phyloP scores from a whole-genome alignment of 2,888 invertebrate species.

The Conistra vaccinii region DNA sequence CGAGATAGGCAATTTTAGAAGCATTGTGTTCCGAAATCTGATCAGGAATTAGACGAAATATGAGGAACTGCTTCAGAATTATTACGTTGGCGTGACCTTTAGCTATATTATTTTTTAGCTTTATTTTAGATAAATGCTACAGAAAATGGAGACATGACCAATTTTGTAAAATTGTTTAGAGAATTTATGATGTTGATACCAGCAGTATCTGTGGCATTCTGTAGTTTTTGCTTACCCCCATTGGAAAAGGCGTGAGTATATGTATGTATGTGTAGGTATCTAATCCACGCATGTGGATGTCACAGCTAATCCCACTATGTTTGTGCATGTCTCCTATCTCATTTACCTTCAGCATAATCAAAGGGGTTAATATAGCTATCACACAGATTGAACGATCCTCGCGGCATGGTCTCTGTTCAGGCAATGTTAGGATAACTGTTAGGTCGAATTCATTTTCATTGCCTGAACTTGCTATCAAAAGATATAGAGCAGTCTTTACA shows the following conservation, averaged over 20 bases:
- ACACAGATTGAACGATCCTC: neutral
- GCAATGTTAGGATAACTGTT: neutral
- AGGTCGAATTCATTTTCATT: neutral
- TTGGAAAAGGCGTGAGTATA: neutral
- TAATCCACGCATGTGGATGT: neutral
- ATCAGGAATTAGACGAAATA: neutral
- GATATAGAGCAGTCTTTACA: too few relatives aligned
- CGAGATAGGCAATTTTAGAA: slow-evolving; percentile 28
- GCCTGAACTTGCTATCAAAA: neutral
- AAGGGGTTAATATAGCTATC: neutral
- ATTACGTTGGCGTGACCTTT: neutral
- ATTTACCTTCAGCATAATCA: neutral
- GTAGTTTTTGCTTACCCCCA: neutral
- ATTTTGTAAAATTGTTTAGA: neutral
- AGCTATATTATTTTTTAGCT: neutral
- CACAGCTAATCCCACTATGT: neutral
- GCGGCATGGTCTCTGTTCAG: neutral
- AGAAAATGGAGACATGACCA: neutral
- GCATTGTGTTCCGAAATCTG: slow-evolving; percentile 24
- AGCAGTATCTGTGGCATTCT: neutral
- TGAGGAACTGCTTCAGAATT: neutral
- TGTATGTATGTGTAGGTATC: neutral
- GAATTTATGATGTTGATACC: neutral
- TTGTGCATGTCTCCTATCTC: neutral
- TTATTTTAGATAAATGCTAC: neutral